A percentile compares a stretch with the other conserved stretches of the same genome.
Conservation (phyloP, 1,140 invertebrate species). For the Dolichoris vasculosae region DNA sequence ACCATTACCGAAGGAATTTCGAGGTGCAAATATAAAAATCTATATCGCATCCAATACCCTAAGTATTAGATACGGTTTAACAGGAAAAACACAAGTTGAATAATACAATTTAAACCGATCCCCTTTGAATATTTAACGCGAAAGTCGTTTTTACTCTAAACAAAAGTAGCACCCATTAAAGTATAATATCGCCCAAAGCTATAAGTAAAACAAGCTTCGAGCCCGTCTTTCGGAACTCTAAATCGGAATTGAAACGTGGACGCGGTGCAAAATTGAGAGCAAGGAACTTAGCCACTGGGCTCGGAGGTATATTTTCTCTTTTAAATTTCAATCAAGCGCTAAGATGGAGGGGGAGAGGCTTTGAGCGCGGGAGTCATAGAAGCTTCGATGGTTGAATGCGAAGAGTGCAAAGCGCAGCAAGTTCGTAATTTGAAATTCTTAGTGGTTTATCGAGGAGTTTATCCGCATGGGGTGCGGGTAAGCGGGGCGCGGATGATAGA, state of each 20-base stretch:
- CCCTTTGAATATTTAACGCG: background rate
- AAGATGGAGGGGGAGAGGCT: background rate
- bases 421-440: constrained; percentile 4
- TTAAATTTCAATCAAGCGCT: constrained; percentile 1
- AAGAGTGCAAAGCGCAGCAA: constrained; percentile 8
- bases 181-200: background rate
- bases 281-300: background rate
- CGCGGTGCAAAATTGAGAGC: background rate
- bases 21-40: too few species aligned
- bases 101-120: too few species aligned
- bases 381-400: background rate
- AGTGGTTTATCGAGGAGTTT: constrained; percentile 13
- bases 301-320: background rate
- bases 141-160: background rate
- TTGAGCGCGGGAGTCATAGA: background rate
- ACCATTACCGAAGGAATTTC: too few species aligned
- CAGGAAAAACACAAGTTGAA: too few species aligned
- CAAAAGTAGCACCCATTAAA: background rate
- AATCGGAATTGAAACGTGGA: background rate
- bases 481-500: background rate
- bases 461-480: background rate
- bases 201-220: background rate
- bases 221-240: background rate
- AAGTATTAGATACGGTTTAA: too few species aligned
- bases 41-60: too few species aligned